A percentile compares a stretch with the other conserved stretches of the same genome.
Evolutionary conservation across 2,113 vertebrate species (phyloP).

Genomic region (Anolis carolinensis): DNA sequence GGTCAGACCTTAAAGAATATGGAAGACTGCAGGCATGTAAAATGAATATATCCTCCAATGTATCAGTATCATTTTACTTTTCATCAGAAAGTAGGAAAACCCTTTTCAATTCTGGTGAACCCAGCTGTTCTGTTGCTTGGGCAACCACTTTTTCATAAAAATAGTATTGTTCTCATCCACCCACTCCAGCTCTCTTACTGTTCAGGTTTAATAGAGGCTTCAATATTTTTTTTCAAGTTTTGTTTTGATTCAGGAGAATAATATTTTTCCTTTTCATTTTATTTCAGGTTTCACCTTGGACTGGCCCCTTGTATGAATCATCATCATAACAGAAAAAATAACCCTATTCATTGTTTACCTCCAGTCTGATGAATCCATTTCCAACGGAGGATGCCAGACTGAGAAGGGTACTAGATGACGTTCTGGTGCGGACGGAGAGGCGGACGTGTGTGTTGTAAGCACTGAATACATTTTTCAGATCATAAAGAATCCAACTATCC

Average conservation of each 20-base stretch:
- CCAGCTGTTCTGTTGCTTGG: background rate
- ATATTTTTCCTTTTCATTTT: background rate
- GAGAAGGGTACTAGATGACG: slow-evolving; percentile 77
- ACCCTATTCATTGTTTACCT: slow-evolving; percentile 69
- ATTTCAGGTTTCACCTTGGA: background rate
- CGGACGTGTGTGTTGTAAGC: slow-evolving; percentile 75
- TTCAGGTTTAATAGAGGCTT: background rate
- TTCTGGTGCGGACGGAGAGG: slow-evolving; percentile 83
- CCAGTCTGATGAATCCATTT: slow-evolving; percentile 74
- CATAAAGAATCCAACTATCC: slow-evolving; percentile 78
- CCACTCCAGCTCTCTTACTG: background rate
- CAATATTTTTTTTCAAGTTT: background rate
- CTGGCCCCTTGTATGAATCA: background rate
- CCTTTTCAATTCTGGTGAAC: background rate
- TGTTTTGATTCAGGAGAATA: background rate
- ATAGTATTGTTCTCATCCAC: background rate
- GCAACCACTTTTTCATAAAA: background rate
- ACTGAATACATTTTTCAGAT: slow-evolving; percentile 74
- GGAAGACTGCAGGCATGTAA: background rate
- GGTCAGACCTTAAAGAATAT: background rate
- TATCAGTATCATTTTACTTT: background rate
- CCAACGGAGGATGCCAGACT: slow-evolving; percentile 76
- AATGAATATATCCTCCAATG: background rate
- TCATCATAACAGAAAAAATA: background rate
- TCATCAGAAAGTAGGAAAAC: background rate